Evolutionary conservation across 2,888 invertebrate species (phyloP), one percentile per base, ranked within the genome.

Genomic region (Pocota personata): DNA sequence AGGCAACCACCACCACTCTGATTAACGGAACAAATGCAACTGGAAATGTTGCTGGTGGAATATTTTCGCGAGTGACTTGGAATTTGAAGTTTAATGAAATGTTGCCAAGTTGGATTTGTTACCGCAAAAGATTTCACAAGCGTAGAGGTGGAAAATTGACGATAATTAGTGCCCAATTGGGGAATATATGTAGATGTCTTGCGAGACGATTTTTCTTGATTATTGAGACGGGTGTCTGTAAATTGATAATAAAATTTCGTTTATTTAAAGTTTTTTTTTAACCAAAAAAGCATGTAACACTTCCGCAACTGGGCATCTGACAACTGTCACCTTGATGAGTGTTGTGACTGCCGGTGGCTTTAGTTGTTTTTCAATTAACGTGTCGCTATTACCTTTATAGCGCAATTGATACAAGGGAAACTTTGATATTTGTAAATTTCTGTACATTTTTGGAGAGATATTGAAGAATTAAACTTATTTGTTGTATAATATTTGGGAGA

Each of bases 21-120:
- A 67, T 52, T 87, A 82, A 82, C 87, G 87, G 82, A 82, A 82
- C 69, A 77, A 82, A 87, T 87, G 87, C 87, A 87, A 87, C 87
- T 87, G 87, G 87, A 87, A 87, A 82, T 86, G 86, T 82, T 82
- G 86, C 86, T 55, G 46, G 72, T 82, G 82, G 76, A 82, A 86
- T 66, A 82, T 60, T 71, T 86, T 72, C 66, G 71, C 66, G 66
- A 86, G 8, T 27, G 12, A 50, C 24, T 69, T 58, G 80, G 75
- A 16, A 43, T 69, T 58, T 86, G 75, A 16, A 43, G 32, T 43
- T 69, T 64, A 14, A 19, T 50, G 35, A 58, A 24, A 67, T 86
- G 86, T 82, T 86, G 72, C 71, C 2, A 32, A 43, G 16, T 32
- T 12, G 21, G 27, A 21, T 57, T 19, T 72, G 82, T 58, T 77